These are phyloP conservation scores for Siniperca obscura DNA, from an alignment of 2,797 vertebrate species.

Conservation along the genomic window DNA sequence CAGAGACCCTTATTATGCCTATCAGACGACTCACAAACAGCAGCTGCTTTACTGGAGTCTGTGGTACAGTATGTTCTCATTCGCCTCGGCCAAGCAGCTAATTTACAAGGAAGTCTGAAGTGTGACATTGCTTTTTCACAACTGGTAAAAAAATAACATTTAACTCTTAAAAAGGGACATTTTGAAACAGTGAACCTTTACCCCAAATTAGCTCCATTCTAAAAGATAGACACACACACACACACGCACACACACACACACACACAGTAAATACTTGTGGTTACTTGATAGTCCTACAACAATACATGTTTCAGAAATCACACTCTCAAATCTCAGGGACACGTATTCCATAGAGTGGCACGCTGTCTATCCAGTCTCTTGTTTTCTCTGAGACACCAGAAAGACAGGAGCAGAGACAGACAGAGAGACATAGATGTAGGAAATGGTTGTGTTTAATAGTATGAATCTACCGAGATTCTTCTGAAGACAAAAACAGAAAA, in stretches of 20 bases:
- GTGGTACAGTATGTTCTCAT: constrained; percentile 52
- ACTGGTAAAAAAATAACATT: constrained; percentile 14
- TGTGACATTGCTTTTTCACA: constrained; percentile 26
- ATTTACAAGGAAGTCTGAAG: constrained; percentile 35
- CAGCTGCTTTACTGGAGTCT: constrained; percentile 45
- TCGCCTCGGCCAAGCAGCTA: constrained; percentile 33
- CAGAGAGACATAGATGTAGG: neutral
- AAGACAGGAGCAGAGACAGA: neutral
- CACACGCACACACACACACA: constrained; percentile 9
- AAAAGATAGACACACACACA: constrained; percentile 18
- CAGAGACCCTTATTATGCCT: constrained; percentile 33
- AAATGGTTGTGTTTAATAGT: constrained; percentile 1
- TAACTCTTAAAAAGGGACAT: neutral
- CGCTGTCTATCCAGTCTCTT: constrained; percentile 38
- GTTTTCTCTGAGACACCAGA: constrained; percentile 23
- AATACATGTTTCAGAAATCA: constrained; percentile 56
- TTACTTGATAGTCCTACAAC: constrained; percentile 55
- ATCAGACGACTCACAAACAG: constrained; percentile 43
- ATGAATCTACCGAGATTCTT: neutral
- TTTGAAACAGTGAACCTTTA: constrained; percentile 33
- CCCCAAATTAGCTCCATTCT: constrained; percentile 32
- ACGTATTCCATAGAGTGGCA: constrained; percentile 36
- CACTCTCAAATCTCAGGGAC: constrained; percentile 59
- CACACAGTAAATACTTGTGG: constrained; percentile 64
- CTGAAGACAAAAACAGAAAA: constrained; percentile 11